Evolutionary conservation across 1,140 invertebrate genomes (phyloP), one percentile per base, ranked within the genome.

Genomic region (Drosophila fuyamai): DNA sequence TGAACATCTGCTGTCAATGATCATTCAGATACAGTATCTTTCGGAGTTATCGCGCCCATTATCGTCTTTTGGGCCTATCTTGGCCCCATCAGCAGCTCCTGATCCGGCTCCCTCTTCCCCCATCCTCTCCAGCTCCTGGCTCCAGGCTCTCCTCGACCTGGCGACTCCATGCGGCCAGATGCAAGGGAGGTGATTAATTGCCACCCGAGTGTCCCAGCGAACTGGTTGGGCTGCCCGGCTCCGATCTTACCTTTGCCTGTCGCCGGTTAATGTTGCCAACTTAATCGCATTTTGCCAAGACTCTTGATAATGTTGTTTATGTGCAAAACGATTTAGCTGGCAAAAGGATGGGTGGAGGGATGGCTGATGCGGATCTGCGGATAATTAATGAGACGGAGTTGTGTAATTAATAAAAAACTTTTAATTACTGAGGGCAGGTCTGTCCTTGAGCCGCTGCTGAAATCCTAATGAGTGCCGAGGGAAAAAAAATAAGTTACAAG

Each of bases 291-390:
- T 83, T 86, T 81, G 71, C 67, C 75, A 81, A 75, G 82, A 51
- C 61, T 57, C 79, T 78, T 89, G 84, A 89, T 89, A 89, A 89
- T 90, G 84, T 89, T 89, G 84, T 89, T 89, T 77, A 80, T 54
- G 67, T 79, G 84, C 84, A 89, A 84, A 89, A 89, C 84, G 84
- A 71, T 89, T 88, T 77, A 35, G 74, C 40, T n/a, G 66, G 23
- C 40, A 27, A 47, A 47, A 43, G 36, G 14, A 29, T 7, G 29
- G 43, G 29, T 16, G 41, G 47, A 16, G 58, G 43, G 14, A 57
- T 7, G 29, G 56, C 43, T 38, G 44, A 54, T 46, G 54, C 36
- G 46, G 23, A 35, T 38, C 46, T 67, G 51, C 51, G 35, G 23
- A 78, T 90, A 89, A 89, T 89, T 89, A 89, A 89, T 89, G 84